Percentiles rank a stretch among this genome's conserved stretches.
These are phyloP conservation scores for Fulica atra DNA, from an alignment of 2,113 vertebrate genomes.

Conservation along the genomic window DNA sequence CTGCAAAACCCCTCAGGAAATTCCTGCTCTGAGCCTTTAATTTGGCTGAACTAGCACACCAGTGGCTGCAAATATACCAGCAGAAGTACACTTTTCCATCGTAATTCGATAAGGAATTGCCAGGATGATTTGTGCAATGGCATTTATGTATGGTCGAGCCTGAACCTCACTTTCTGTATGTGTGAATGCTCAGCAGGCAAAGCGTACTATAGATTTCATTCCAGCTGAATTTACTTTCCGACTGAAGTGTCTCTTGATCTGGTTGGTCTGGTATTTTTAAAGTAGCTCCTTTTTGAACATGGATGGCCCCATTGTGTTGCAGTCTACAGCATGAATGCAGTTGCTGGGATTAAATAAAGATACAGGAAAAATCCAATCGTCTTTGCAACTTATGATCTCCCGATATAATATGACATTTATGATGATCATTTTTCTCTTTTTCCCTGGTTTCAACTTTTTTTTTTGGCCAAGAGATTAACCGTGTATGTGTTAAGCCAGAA, in stretches of 20 bases:
- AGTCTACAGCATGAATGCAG: neutral
- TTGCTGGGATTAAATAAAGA: constrained; percentile 33
- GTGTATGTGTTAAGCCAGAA: constrained; percentile 6
- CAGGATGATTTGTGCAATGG: neutral
- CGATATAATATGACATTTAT: neutral
- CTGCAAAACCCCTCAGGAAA: neutral
- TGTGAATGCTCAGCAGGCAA: neutral
- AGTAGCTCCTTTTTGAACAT: neutral
- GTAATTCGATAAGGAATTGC: neutral
- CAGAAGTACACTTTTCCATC: neutral
- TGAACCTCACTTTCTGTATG: neutral
- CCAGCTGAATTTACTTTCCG: constrained; percentile 23
- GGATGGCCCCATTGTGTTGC: neutral
- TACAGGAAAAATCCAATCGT: neutral
- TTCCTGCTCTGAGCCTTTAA: neutral
- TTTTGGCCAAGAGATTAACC: constrained; percentile 1
- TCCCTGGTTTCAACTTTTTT: neutral
- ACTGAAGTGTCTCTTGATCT: constrained; percentile 15
- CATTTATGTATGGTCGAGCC: neutral
- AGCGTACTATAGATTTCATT: neutral
- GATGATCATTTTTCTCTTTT: neutral
- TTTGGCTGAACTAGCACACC: neutral
- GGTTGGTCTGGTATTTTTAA: constrained; percentile 11
- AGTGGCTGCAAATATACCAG: neutral
- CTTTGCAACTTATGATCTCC: neutral